Conservation (phyloP, 1,140 invertebrate species). For the Drosophila mojavensis region DNA sequence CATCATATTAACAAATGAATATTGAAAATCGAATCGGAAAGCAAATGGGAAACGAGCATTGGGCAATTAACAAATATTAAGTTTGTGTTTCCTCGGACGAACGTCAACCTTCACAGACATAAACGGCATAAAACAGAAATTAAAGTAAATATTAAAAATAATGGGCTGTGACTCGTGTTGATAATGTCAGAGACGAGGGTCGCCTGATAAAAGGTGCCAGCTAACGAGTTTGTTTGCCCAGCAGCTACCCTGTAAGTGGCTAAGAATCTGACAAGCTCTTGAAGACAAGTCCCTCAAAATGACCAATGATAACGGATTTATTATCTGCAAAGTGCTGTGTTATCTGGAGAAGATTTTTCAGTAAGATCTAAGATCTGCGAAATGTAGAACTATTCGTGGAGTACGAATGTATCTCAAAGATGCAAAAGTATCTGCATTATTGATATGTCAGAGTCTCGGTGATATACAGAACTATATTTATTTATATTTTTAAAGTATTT, state of each 20-base stretch:
- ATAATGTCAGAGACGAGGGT: constrained; percentile 35
- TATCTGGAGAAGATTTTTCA: not conserved
- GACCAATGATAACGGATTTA: no score
- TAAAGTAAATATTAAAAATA: constrained; percentile 45
- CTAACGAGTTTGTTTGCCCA: not conserved
- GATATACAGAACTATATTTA: not conserved
- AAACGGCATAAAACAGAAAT: constrained; percentile 25
- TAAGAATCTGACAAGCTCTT: not conserved
- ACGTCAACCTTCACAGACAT: constrained; percentile 23
- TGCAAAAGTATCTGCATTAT: not conserved
- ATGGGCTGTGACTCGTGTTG: constrained; percentile 27
- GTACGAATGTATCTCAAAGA: constrained; percentile 32
- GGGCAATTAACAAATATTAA: constrained; percentile 61
- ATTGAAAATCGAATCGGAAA: constrained; percentile 32
- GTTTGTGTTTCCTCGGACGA: constrained; percentile 25
- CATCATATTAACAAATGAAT: constrained; percentile 31
- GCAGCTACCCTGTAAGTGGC: not conserved
- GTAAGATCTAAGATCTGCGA: not conserved
- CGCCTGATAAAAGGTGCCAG: constrained; percentile 22
- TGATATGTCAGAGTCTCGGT: no score
- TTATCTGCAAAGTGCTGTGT: not conserved
- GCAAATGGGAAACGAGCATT: constrained; percentile 42
- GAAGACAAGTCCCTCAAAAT: no score
- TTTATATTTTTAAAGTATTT: no score
- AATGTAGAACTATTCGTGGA: constrained; percentile 45